Base-by-base conservation (phyloP, 1,140 invertebrate species). In the Papilio dardanus region DNA sequence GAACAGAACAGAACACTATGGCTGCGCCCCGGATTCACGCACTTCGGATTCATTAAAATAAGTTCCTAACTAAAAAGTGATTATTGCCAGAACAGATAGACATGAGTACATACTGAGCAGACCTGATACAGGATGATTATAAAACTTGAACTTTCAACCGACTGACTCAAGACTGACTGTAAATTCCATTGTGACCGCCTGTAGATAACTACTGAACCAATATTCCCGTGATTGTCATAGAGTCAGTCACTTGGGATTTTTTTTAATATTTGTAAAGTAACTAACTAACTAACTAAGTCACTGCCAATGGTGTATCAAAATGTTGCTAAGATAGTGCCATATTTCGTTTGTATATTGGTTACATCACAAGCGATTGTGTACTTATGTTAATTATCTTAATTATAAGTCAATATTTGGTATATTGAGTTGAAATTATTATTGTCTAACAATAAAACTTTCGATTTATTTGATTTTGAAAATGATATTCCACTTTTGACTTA, bases 31-130 rank as follows among this genome's bases (percentile, higher is more conserved):
- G 91, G 91, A 14, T 89, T 90, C 80, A 83, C 86, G 0, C 92
- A 92, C 75, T 83, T 92, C 69, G 91, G 91, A 3, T 92, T 92
- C 31, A 79, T 92, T 37, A 92, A 92, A 85, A 83, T 92, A 81
- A 88, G 88, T 87, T 90, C 89, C 85, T 92, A 89, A 82, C 75
- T 88, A 79, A 81, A 35, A 77, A 75, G 68, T 80, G 80, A 58
- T 78, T 10, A 7, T 37, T 37, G 8, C 8, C 35, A 7, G 35
- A 37, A n/a, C n/a, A n/a, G n/a, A n/a, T n/a, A n/a, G n/a, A n/a
- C n/a, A n/a, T n/a, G n/a, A n/a, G n/a, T n/a, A n/a, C n/a, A n/a
- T n/a, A n/a, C n/a, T n/a, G n/a, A n/a, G n/a, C n/a, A n/a, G n/a
- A n/a, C n/a, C n/a, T n/a, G n/a, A n/a, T n/a, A n/a, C n/a, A n/a